phyloP scores from a whole-genome alignment of 2,888 invertebrate species.

The Drosophila engyochracea region DNA sequence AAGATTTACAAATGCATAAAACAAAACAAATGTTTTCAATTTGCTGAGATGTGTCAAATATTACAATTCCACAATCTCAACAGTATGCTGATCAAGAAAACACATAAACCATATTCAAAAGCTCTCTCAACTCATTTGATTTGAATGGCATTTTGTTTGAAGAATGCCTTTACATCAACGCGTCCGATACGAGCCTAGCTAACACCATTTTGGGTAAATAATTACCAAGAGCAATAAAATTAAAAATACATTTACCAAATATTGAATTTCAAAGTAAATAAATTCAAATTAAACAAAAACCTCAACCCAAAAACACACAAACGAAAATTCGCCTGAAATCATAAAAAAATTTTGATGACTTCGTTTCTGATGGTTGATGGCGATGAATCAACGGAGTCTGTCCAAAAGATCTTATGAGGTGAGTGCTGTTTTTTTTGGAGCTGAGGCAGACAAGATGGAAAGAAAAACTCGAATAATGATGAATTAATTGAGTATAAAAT shows the following conservation, averaged over 20 bases:
- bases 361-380: conserved; percentile 29
- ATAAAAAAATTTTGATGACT: conserved; percentile 77
- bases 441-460: conserved; percentile 28
- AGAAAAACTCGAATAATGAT: conserved; percentile 77
- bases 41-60: conserved; percentile 32
- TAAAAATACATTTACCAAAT: conserved; percentile 79
- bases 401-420: conserved; percentile 18
- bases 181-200: conserved; percentile 31
- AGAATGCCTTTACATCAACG: conserved; percentile 56
- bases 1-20: conserved; percentile 6
- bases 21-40: conserved; percentile 34
- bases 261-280: conserved; percentile 83
- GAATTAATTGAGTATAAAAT: conserved; percentile 82
- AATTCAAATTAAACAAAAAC: conserved; percentile 69
- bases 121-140: conserved; percentile 12
- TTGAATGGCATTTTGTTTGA: conserved; percentile 3
- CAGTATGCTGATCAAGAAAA: conserved; percentile 10
- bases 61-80: conserved; percentile 12
- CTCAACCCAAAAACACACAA: conserved; percentile 24
- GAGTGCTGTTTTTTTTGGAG: conserved; percentile 6
- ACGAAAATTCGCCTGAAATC: conserved; percentile 77
- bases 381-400: conserved; percentile 4
- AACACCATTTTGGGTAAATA: conserved; percentile 57
- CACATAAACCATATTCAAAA: conserved; percentile 14
- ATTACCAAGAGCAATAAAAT: conserved; percentile 62